Evolutionary conservation across 2,113 vertebrate species (phyloP).

Genomic region (Catharus fuscescens): DNA sequence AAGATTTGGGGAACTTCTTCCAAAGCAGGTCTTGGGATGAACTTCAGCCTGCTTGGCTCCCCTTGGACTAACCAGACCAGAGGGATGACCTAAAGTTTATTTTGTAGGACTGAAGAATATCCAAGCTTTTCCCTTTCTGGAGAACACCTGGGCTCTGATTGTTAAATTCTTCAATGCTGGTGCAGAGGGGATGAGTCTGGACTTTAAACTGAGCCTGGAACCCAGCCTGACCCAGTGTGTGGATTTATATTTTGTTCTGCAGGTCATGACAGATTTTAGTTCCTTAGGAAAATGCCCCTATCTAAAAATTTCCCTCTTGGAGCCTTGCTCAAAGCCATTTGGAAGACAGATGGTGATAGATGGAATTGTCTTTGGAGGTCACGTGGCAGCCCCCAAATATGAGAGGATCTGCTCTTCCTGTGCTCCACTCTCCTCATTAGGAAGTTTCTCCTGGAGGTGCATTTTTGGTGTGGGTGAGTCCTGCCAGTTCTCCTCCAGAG

Average conservation of each 20-base stretch:
- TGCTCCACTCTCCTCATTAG: neutral
- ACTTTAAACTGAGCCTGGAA: neutral
- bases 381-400: neutral
- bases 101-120: neutral
- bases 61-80: neutral
- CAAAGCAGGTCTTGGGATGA: accelerated
- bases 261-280: neutral
- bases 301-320: neutral
- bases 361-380: neutral
- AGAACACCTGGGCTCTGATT: neutral
- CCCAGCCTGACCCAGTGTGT: neutral
- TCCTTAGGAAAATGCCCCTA: accelerated
- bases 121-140: neutral
- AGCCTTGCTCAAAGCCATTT: neutral
- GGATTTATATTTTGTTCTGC: neutral
- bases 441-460: neutral
- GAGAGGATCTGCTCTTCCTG: neutral
- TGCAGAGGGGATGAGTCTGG: neutral
- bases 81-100: neutral
- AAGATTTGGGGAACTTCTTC: neutral
- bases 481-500: neutral
- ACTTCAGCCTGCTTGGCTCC: neutral
- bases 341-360: neutral
- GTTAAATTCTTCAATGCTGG: neutral
- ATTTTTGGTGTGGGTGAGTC: neutral